Percentiles rank a stretch among this genome's conserved stretches.
These are phyloP conservation scores for Eurytoma adleriae DNA, from an alignment of 2,888 invertebrate genomes.

Conservation along the genomic window DNA sequence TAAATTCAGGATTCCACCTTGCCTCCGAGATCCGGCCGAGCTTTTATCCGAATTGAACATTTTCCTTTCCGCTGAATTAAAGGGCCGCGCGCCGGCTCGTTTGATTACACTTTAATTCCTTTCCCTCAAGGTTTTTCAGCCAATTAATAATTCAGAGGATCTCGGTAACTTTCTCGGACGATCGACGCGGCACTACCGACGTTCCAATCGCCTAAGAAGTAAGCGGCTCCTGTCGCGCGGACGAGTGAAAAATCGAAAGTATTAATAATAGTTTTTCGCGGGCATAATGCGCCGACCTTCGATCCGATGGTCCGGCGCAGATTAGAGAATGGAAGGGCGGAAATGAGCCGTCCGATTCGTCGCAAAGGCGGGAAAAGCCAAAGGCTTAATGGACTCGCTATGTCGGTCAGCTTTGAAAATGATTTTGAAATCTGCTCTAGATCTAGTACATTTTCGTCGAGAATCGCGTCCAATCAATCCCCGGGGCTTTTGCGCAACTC, in stretches of 20 bases:
- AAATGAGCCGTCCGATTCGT: slow-evolving; percentile 49
- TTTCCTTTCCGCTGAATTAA: background rate
- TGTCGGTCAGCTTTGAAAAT: slow-evolving; percentile 49
- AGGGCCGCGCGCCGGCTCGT: too few relatives aligned
- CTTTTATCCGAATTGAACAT: slow-evolving; percentile 5
- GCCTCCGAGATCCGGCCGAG: background rate
- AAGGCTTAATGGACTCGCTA: slow-evolving; percentile 43
- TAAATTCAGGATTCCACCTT: slow-evolving; percentile 9
- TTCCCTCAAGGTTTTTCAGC: background rate
- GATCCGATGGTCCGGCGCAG: slow-evolving; percentile 10
- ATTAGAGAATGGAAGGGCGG: slow-evolving; percentile 48
- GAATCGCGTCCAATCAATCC: slow-evolving; percentile 43
- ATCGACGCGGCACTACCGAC: too few relatives aligned
- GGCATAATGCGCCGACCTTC: slow-evolving; percentile 28
- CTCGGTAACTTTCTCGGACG: too few relatives aligned
- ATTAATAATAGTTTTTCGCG: too few relatives aligned
- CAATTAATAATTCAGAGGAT: background rate
- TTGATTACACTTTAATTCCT: too few relatives aligned
- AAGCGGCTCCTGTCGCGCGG: too few relatives aligned
- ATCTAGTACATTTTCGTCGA: slow-evolving; percentile 43
- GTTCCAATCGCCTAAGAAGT: too few relatives aligned
- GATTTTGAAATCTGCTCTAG: slow-evolving; percentile 54
- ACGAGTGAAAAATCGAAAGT: too few relatives aligned
- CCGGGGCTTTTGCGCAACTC: slow-evolving; percentile 14
- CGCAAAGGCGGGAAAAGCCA: slow-evolving; percentile 15